A percentile compares a stretch with the other conserved stretches of the same genome.
These are phyloP conservation scores for Octomys mimax DNA, from an alignment of 2,797 vertebrate genomes.

Conservation along the genomic window DNA sequence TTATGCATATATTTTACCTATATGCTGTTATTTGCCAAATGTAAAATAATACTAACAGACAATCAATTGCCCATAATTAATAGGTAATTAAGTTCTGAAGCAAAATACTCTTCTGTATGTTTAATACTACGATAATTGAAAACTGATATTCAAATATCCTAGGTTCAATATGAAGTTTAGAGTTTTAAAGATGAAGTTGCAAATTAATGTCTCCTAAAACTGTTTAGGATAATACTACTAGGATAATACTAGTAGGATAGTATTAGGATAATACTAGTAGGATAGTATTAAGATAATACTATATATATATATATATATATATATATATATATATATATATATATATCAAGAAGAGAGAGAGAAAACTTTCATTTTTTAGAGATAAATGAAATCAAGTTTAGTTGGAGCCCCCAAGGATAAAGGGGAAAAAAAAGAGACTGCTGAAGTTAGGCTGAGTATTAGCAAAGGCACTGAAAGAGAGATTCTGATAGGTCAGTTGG, in stretches of 20 bases:
- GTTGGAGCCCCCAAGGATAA: not conserved
- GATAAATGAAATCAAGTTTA: conserved; percentile 43
- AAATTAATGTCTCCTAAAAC: not conserved
- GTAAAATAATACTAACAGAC: not conserved
- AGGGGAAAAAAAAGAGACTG: not conserved
- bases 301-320: too few relatives aligned
- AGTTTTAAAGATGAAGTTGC: not conserved
- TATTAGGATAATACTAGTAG: too few relatives aligned
- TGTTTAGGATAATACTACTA: not conserved
- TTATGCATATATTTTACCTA: conserved; percentile 22
- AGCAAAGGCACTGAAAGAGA: not conserved
- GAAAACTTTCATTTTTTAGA: not conserved
- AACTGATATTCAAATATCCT: not conserved
- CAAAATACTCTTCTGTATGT: conserved; percentile 7
- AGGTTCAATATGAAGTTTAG: not conserved
- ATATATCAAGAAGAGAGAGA: not conserved
- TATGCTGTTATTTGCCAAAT: not conserved
- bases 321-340: too few relatives aligned
- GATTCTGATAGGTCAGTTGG: conserved; percentile 2
- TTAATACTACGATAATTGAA: not conserved
- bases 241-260: too few relatives aligned
- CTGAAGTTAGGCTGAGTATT: not conserved
- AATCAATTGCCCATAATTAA: not conserved
- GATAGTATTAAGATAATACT: too few relatives aligned
- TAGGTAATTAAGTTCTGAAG: not conserved